Base-by-base conservation (phyloP, 2,797 vertebrate genomes). In the Enteromius paludinosus region DNA sequence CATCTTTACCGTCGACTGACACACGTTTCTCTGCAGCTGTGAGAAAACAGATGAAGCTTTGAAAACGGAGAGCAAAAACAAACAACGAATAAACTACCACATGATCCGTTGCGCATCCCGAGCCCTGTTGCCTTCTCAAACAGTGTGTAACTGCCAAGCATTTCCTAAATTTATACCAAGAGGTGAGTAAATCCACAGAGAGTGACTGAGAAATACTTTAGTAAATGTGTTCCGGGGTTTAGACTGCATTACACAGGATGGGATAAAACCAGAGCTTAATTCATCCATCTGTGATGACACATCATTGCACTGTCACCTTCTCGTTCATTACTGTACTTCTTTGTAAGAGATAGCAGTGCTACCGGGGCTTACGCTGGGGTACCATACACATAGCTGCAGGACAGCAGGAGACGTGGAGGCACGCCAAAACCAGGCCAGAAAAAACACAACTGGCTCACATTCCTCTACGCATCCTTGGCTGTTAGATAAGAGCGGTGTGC, bases 361-460 rank as follows among this genome's bases (percentile, higher is more conserved):
- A 68, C 59, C 18, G 33, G 28, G 56, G 82, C 49, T 86, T 76
- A 80, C 4, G 61, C 52, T 17, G 18, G 64, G 78, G 71, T 80
- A 73, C 70, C 18, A 11, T 73, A 72, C 74, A 82, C 78, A 74
- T 52, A 45, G 66, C 66, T 78, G 56, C 2, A 30, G 52, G 30
- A 65, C 35, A 56, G 49, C 65, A 38, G 54, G 78, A 28, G 45
- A 52, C 30, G 25, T 69, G 72, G 65, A 56, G 10, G 49, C 28
- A 62, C 45, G 83, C 69, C 83, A 77, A 82, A 69, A 14, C 14
- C 80, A 28, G 65, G 74, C 75, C 85, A 86, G 72, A 69, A 61
- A 72, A 86, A 80, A 83, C 77, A 86, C 79, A 45, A 59, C 5
- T 38, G 38, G 52, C 73, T 43, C 59, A 12, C 56, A 64, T 62